A percentile compares a stretch with the other conserved stretches of the same genome.
These are phyloP conservation scores for Perca flavescens DNA, from an alignment of 2,113 vertebrate genomes.

Conservation along the genomic window DNA sequence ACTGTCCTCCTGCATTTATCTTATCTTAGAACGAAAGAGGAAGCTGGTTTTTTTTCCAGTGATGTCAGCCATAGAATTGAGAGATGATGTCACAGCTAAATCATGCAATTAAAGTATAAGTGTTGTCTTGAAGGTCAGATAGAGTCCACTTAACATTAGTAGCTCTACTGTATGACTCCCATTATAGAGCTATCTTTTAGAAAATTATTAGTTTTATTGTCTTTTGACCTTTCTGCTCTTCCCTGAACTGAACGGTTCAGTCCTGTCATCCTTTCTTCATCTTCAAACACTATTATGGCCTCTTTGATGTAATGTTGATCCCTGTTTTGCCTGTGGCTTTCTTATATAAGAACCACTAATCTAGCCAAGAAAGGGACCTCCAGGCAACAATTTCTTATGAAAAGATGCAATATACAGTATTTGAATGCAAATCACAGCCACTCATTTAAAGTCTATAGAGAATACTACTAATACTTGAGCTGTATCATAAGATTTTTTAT, in stretches of 20 bases:
- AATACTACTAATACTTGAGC: background rate
- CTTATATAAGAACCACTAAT: background rate
- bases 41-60: background rate
- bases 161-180: background rate
- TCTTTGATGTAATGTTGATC: conserved; percentile 1
- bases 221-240: conserved; percentile 7
- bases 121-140: background rate
- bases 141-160: background rate
- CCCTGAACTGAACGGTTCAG: background rate
- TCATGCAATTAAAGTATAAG: background rate
- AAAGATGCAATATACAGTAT: background rate
- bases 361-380: background rate
- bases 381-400: background rate
- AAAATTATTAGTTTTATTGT: background rate
- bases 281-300: background rate
- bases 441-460: background rate
- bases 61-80: background rate
- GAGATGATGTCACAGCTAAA: background rate
- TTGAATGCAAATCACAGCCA: background rate
- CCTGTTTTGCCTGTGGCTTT: background rate
- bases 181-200: conserved; percentile 9
- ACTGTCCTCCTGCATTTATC: conserved; percentile 4
- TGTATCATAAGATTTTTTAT: background rate
- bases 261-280: background rate
- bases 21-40: background rate